These are phyloP conservation scores for Dryobates pubescens DNA, from an alignment of 2,797 vertebrate species.

Conservation along the genomic window DNA sequence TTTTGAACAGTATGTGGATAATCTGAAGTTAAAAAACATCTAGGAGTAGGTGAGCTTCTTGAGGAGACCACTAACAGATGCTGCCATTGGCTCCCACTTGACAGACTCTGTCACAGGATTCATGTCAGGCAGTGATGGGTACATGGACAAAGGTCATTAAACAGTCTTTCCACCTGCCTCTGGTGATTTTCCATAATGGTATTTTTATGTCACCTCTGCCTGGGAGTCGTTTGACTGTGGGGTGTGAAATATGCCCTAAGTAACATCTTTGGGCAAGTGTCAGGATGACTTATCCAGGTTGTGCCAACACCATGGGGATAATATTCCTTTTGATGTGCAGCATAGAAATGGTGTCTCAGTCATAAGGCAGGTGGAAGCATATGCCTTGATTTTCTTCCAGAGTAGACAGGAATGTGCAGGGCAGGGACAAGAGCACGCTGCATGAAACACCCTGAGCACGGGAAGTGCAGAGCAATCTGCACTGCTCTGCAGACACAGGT, in stretches of 20 bases:
- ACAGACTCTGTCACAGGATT: neutral
- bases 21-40: neutral
- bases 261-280: neutral
- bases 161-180: neutral
- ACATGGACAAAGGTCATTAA: neutral
- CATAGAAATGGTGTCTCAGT: neutral
- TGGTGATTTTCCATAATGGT: neutral
- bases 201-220: neutral
- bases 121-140: neutral
- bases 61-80: neutral
- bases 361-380: fast-evolving
- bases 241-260: neutral
- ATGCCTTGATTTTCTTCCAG: neutral
- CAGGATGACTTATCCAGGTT: neutral
- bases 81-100: neutral
- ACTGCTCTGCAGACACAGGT: neutral
- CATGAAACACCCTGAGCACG: fast-evolving
- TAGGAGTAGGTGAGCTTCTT: neutral
- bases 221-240: neutral
- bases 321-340: neutral
- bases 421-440: neutral
- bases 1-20: neutral
- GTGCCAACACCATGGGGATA: neutral
- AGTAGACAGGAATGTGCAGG: fast-evolving
- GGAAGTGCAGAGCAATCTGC: neutral